Conservation (phyloP, 2,888 invertebrate genomes). For the Drosophila bunnanda region DNA sequence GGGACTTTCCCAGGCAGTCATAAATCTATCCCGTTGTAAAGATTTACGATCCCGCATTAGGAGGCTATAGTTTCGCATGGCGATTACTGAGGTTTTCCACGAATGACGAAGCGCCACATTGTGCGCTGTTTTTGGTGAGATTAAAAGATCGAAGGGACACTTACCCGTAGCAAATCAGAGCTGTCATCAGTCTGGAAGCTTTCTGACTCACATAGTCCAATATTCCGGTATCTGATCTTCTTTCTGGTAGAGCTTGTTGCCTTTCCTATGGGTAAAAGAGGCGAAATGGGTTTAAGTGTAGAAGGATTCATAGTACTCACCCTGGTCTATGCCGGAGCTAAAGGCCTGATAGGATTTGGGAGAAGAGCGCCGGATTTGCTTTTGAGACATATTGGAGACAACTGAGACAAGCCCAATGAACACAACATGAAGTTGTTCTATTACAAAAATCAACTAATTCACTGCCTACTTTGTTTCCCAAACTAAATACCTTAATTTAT, state of each 20-base stretch:
- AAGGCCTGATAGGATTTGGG: neutral
- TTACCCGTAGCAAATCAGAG: neutral
- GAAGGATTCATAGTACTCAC: neutral
- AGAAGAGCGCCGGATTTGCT: neutral
- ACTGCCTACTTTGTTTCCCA: neutral
- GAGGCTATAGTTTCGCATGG: constrained; percentile 14
- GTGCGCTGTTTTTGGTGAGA: neutral
- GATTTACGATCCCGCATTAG: constrained; percentile 21
- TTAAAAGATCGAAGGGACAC: neutral
- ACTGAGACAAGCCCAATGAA: too few relatives aligned
- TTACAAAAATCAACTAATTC: neutral
- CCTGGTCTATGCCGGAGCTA: neutral
- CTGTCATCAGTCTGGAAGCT: neutral
- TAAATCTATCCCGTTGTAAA: constrained; percentile 39
- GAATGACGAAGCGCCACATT: neutral
- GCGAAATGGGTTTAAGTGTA: too few relatives aligned
- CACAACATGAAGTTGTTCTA: neutral
- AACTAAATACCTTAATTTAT: neutral
- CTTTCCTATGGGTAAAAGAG: neutral
- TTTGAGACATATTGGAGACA: neutral
- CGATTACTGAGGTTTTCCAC: constrained; percentile 34
- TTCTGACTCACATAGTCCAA: neutral
- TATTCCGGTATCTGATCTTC: neutral
- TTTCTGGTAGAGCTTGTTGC: neutral
- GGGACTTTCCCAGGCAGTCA: constrained; percentile 37